These are phyloP conservation scores for Zosterops lateralis DNA, from an alignment of 2,113 vertebrate genomes.

Conservation along the genomic window DNA sequence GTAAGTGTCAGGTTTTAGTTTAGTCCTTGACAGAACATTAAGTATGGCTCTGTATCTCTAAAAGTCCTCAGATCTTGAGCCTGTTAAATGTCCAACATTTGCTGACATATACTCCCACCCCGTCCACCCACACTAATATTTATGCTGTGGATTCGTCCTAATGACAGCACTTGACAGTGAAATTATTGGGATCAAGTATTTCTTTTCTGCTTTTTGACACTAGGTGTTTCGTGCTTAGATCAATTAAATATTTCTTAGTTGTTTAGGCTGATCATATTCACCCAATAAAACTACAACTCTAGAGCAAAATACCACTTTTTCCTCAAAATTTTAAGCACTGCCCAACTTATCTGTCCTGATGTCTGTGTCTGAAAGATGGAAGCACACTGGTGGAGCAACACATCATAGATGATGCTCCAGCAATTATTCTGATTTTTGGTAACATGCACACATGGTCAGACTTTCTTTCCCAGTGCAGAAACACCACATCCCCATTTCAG, in stretches of 20 bases:
- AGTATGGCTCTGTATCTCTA: not conserved
- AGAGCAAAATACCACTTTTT: not conserved
- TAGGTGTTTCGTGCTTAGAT: not conserved
- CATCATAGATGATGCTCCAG: not conserved
- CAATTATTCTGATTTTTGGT: not conserved
- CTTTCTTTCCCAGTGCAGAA: not conserved
- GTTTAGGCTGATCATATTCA: not conserved
- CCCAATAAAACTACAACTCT: not conserved
- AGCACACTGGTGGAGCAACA: not conserved
- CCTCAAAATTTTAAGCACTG: not conserved
- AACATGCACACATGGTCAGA: accelerated
- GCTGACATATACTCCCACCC: not conserved
- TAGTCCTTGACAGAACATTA: not conserved
- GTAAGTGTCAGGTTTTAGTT: not conserved
- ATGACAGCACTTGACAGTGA: not conserved
- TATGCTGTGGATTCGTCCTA: not conserved
- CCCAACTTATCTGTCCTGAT: not conserved
- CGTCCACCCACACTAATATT: not conserved
- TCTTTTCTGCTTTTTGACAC: not conserved
- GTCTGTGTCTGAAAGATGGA: not conserved
- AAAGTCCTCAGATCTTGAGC: not conserved
- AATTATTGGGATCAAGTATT: not conserved
- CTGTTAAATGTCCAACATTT: not conserved
- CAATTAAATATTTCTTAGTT: not conserved
- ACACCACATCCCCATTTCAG: not conserved